Evolutionary conservation across 2,888 invertebrate genomes (phyloP).

Genomic region (Rutpela maculata): DNA sequence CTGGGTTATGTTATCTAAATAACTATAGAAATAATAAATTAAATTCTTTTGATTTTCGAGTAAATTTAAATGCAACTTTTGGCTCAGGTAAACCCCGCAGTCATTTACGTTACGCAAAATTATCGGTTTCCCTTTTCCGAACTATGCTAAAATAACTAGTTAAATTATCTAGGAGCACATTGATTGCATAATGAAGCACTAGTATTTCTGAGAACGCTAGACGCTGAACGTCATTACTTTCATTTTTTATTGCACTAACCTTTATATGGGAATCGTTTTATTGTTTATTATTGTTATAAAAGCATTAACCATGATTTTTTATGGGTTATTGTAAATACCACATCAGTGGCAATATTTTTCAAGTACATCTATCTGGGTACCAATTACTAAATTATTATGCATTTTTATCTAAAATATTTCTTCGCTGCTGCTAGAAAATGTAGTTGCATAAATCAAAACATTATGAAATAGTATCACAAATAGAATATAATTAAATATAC

Average conservation of each 20-base stretch:
- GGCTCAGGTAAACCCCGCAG: too few species aligned
- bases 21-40: too few species aligned
- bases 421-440: neutral
- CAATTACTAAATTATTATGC: neutral
- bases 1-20: too few species aligned
- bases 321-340: neutral
- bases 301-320: neutral
- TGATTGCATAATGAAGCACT: neutral
- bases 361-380: neutral
- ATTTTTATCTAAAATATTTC: neutral
- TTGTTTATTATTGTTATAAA: conserved; percentile 7
- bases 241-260: conserved; percentile 1
- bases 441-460: neutral
- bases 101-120: too few species aligned
- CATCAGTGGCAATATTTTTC: neutral
- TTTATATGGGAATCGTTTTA: neutral
- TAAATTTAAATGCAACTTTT: too few species aligned
- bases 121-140: too few species aligned
- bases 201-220: neutral
- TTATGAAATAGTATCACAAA: neutral
- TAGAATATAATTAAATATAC: neutral
- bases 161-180: neutral
- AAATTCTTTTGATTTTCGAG: too few species aligned
- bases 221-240: neutral
- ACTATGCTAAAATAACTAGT: too few species aligned